phyloP scores from a whole-genome alignment of 2,113 vertebrate genomes.

The Hippopotamus amphibius region DNA sequence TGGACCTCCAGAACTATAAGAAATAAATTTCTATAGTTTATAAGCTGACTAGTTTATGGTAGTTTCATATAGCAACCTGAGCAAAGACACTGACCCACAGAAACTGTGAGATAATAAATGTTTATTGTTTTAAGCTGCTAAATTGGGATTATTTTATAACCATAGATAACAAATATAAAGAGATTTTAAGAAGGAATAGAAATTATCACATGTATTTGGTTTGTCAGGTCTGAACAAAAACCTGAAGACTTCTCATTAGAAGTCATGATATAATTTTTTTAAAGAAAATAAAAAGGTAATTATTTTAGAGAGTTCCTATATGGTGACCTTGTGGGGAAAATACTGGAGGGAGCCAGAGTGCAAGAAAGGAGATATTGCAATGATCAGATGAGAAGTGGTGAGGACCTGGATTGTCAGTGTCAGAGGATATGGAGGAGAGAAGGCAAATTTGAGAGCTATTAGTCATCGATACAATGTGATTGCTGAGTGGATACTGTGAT shows the following conservation, averaged over 20 bases:
- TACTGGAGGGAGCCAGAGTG: not conserved
- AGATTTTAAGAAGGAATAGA: not conserved
- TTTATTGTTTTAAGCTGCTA: not conserved
- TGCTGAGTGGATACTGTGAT: not conserved
- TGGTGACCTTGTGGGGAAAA: not conserved
- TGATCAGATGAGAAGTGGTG: not conserved
- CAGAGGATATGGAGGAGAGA: not conserved
- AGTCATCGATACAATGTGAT: not conserved
- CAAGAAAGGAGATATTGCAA: not conserved
- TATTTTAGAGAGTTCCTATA: not conserved
- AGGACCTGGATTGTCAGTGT: not conserved
- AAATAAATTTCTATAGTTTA: not conserved
- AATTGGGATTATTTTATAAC: not conserved
- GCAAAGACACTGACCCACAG: not conserved
- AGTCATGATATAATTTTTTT: not conserved
- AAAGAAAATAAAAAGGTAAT: not conserved
- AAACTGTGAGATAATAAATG: not conserved
- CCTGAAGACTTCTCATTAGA: not conserved
- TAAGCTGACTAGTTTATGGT: not conserved
- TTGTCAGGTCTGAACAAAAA: not conserved
- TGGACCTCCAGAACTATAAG: not conserved
- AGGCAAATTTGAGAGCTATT: not conserved
- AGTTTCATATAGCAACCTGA: not conserved
- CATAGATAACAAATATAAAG: not conserved
- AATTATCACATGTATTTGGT: not conserved